Evolutionary conservation across 2,797 vertebrate species (phyloP).

Genomic region (Lutjanus argentimaculatus): DNA sequence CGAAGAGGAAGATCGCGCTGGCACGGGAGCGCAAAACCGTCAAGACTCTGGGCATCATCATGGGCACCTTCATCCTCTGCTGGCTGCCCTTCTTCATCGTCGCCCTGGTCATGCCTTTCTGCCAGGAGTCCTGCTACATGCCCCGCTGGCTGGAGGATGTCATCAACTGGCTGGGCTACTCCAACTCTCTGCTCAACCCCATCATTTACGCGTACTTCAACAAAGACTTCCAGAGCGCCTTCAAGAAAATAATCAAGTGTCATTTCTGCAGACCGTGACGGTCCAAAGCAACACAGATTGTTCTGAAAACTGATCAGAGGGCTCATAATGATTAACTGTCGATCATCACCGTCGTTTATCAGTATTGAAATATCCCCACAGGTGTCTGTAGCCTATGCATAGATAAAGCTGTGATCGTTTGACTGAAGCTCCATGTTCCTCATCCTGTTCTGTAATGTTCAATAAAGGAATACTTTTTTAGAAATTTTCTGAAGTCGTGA

Average conservation of each 20-base stretch:
- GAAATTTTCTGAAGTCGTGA: background rate
- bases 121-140: constrained; percentile 91
- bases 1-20: constrained; percentile 94
- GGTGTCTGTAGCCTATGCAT: constrained; percentile 67
- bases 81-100: constrained; percentile 99
- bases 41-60: constrained; percentile 98
- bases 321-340: constrained; percentile 44
- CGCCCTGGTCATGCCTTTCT: constrained; percentile 95
- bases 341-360: constrained; percentile 50
- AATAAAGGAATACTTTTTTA: constrained; percentile 69
- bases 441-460: constrained; percentile 66
- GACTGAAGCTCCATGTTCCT: constrained; percentile 65
- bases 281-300: constrained; percentile 2
- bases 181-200: constrained; percentile 98
- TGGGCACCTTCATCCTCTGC: constrained; percentile 98
- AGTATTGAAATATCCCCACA: constrained; percentile 58
- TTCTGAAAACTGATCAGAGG: background rate
- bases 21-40: constrained; percentile 98
- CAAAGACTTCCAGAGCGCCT: constrained; percentile 98
- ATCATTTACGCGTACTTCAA: constrained; percentile 99
- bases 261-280: constrained; percentile 91
- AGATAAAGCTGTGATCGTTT: constrained; percentile 71
- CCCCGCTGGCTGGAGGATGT: constrained; percentile 91
- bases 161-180: constrained; percentile 98
- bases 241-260: constrained; percentile 98